Conservation (phyloP, 2,113 vertebrate genomes). For the Steatornis caripensis region DNA sequence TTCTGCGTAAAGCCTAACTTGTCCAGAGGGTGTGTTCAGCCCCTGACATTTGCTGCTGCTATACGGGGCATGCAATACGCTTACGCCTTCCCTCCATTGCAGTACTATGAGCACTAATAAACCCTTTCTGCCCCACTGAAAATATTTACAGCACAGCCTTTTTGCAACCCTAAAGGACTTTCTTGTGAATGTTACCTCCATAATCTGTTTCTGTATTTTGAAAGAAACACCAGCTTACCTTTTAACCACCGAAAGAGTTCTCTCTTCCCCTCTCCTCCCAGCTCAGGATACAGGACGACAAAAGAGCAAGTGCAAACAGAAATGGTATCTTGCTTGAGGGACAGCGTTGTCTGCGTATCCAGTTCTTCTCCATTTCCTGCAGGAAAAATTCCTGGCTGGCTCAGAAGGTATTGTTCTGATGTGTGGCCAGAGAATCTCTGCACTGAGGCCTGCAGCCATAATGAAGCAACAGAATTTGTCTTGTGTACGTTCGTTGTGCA, state of each 20-base stretch:
- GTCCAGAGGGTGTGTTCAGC: not conserved
- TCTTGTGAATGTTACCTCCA: not conserved
- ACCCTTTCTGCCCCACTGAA: not conserved
- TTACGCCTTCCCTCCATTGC: not conserved
- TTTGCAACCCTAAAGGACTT: not conserved
- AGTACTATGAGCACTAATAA: not conserved
- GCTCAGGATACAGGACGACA: not conserved
- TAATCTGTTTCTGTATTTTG: not conserved
- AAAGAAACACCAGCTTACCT: not conserved
- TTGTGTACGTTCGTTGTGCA: constrained; percentile 11
- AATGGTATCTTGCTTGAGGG: not conserved
- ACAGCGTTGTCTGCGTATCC: not conserved
- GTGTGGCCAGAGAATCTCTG: not conserved
- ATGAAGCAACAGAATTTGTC: constrained; percentile 24
- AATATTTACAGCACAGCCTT: not conserved
- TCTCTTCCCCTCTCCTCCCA: not conserved
- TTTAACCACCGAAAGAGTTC: not conserved
- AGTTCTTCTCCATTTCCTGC: not conserved
- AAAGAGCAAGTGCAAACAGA: not conserved
- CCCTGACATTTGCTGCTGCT: not conserved
- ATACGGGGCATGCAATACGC: fast-evolving
- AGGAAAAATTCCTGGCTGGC: not conserved
- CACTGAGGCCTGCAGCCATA: not conserved
- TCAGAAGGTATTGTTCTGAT: not conserved
- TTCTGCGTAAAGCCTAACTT: fast-evolving